Percentiles rank a stretch among this genome's conserved stretches.
Evolutionary conservation across 2,797 vertebrate species (phyloP).

Genomic region (Argya squamiceps): DNA sequence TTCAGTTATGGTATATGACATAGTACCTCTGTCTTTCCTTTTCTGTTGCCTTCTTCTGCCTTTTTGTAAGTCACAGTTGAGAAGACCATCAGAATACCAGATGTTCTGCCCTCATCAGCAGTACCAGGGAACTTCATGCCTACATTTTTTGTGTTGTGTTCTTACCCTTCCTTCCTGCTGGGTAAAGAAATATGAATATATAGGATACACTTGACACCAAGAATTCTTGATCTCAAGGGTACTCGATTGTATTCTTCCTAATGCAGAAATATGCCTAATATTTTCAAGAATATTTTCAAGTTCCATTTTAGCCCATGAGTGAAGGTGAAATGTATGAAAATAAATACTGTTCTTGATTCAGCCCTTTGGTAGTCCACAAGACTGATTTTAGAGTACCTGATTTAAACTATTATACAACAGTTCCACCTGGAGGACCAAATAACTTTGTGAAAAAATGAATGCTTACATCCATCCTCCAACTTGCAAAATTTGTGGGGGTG

Average conservation of each 20-base stretch:
- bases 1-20: too few species aligned
- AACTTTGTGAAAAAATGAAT: neutral
- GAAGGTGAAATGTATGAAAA: neutral
- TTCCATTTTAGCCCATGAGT: neutral
- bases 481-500: fast-evolving
- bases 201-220: neutral
- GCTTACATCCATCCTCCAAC: neutral
- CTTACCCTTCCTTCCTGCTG: neutral
- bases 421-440: neutral
- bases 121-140: neutral
- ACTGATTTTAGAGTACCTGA: neutral
- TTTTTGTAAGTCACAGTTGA: neutral
- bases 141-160: neutral
- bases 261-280: neutral
- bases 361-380: neutral
- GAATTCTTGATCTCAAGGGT: neutral
- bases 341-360: neutral
- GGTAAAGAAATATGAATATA: neutral
- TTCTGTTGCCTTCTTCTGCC: neutral
- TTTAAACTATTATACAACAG: neutral
- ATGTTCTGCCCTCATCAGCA: neutral
- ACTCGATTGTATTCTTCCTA: neutral
- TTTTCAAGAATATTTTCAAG: neutral
- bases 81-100: neutral
- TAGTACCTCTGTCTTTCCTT: neutral